Percentiles rank a stretch among this genome's conserved stretches.
Conservation (phyloP, 2,888 invertebrate species). For the Polyploca ridens region DNA sequence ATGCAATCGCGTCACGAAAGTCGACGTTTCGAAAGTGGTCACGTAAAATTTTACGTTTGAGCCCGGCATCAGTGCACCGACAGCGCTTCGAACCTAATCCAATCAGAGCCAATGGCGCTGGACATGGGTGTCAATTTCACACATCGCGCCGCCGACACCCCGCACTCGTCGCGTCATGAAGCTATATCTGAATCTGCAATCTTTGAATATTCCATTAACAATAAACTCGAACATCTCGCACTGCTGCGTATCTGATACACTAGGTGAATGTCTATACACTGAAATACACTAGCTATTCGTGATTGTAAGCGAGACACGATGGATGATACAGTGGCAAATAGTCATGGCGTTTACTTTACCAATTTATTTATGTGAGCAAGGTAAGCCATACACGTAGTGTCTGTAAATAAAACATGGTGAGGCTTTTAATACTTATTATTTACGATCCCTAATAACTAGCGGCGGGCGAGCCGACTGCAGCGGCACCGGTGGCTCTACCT, state of each 20-base stretch:
- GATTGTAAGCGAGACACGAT: not conserved
- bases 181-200: slow-evolving; percentile 16
- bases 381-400: slow-evolving; percentile 64
- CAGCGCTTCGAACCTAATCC: slow-evolving; percentile 79
- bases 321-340: not conserved
- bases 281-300: not conserved
- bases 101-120: slow-evolving; percentile 77
- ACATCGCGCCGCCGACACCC: slow-evolving; percentile 50
- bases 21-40: slow-evolving; percentile 79
- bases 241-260: not conserved
- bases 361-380: slow-evolving; percentile 48
- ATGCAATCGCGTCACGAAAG: slow-evolving; percentile 72
- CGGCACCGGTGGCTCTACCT: slow-evolving; percentile 38
- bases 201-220: slow-evolving; percentile 4
- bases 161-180: slow-evolving; percentile 24
- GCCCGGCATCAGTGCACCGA: slow-evolving; percentile 69
- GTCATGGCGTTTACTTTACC: slow-evolving; percentile 33
- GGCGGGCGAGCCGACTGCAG: slow-evolving; percentile 29
- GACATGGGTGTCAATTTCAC: slow-evolving; percentile 76
- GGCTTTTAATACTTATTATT: slow-evolving; percentile 78
- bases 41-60: slow-evolving; percentile 84
- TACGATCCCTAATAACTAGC: slow-evolving; percentile 76
- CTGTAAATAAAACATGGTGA: slow-evolving; percentile 72
- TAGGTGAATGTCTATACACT: not conserved
- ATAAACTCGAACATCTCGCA: not conserved